Evolutionary conservation across 1,140 invertebrate genomes (phyloP).

Genomic region (Dysdera silvatica): DNA sequence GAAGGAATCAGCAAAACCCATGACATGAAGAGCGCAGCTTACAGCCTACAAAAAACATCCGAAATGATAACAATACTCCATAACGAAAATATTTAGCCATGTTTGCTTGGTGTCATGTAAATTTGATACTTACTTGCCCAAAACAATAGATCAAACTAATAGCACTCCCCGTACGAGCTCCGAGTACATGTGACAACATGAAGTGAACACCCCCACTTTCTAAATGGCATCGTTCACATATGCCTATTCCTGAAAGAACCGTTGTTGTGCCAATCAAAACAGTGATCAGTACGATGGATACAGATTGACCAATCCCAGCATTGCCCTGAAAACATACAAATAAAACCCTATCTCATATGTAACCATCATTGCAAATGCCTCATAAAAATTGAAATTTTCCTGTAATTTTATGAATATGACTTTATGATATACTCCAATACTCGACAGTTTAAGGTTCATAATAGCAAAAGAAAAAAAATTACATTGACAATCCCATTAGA

Average conservation of each 20-base stretch:
- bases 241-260: conserved; percentile 86
- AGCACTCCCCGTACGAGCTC: conserved; percentile 81
- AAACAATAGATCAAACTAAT: conserved; percentile 90
- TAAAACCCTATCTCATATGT: too few species aligned
- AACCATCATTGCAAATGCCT: too few species aligned
- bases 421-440: too few species aligned
- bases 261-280: conserved; percentile 81
- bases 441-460: too few species aligned
- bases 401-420: too few species aligned
- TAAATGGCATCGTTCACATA: conserved; percentile 87
- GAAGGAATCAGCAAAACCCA: conserved; percentile 93
- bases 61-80: too few species aligned
- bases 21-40: conserved; percentile 86
- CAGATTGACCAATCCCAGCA: conserved; percentile 78
- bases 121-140: conserved; percentile 70
- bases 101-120: too few species aligned
- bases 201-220: conserved; percentile 95
- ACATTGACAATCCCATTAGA: too few species aligned
- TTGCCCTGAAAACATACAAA: conserved; percentile 58
- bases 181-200: conserved; percentile 83
- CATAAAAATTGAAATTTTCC: too few species aligned
- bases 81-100: too few species aligned
- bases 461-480: too few species aligned
- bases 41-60: conserved; percentile 60
- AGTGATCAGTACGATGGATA: conserved; percentile 79